phyloP scores from a whole-genome alignment of 2,888 invertebrate genomes.

The Hemaris fuciformis region DNA sequence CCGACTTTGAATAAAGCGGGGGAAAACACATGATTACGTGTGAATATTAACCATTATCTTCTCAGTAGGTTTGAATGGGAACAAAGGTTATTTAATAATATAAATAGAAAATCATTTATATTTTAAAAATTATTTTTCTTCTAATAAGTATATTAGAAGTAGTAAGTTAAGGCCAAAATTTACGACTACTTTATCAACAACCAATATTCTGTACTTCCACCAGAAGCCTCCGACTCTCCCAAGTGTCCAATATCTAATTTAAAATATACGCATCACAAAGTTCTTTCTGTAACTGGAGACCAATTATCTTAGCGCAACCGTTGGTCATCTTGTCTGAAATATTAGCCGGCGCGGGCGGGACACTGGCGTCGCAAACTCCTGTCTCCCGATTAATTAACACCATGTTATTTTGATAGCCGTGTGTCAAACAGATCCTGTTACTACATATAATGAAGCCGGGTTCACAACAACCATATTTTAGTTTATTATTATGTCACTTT shows the following conservation, averaged over 20 bases:
- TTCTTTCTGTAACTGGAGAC: constrained; percentile 57
- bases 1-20: too few relatives aligned
- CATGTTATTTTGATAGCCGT: constrained; percentile 59
- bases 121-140: too few relatives aligned
- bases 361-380: constrained; percentile 34
- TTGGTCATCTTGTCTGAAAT: constrained; percentile 68
- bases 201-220: neutral
- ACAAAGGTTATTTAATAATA: too few relatives aligned
- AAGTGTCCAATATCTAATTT: constrained; percentile 20
- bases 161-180: too few relatives aligned
- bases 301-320: constrained; percentile 53
- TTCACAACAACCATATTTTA: constrained; percentile 35
- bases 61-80: too few relatives aligned
- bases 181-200: neutral
- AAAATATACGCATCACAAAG: constrained; percentile 30
- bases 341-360: constrained; percentile 45
- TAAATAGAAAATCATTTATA: too few relatives aligned
- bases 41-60: too few relatives aligned
- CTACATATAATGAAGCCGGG: constrained; percentile 60
- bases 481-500: constrained; percentile 25
- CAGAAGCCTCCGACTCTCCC: neutral
- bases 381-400: constrained; percentile 57
- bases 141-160: too few relatives aligned
- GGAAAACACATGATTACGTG: too few relatives aligned
- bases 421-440: constrained; percentile 66